These are phyloP conservation scores for Heteromyza rotundicornis DNA, from an alignment of 2,888 invertebrate species.

Conservation along the genomic window DNA sequence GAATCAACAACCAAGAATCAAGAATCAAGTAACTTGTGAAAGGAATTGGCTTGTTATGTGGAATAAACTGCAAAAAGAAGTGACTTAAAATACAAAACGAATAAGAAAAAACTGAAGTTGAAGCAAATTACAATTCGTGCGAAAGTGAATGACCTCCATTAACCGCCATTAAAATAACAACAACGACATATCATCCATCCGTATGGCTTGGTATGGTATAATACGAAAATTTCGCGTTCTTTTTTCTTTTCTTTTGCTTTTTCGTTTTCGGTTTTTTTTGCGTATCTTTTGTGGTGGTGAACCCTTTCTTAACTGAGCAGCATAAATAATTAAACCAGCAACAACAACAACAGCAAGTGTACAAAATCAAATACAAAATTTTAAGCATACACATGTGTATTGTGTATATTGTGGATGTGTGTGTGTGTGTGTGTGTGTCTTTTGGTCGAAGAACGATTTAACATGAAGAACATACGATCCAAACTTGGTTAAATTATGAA, in stretches of 20 bases:
- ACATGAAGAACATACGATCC: neutral
- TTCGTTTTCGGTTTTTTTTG: neutral
- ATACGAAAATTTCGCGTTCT: conserved; percentile 5
- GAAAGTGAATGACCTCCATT: conserved; percentile 64
- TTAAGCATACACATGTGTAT: too few relatives aligned
- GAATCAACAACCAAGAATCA: too few relatives aligned
- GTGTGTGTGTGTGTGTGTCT: too few relatives aligned
- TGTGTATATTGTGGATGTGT: too few relatives aligned
- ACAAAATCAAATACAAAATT: neutral
- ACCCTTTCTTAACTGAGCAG: conserved; percentile 4
- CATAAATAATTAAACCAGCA: conserved; percentile 1
- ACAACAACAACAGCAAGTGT: neutral
- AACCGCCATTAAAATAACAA: conserved; percentile 56
- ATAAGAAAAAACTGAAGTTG: neutral
- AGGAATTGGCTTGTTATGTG: neutral
- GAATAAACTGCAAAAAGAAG: too few relatives aligned
- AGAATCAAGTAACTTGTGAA: neutral
- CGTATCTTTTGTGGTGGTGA: neutral
- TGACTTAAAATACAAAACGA: conserved; percentile 43
- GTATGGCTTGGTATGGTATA: too few relatives aligned
- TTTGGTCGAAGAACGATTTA: neutral
- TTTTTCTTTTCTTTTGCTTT: conserved; percentile 1
- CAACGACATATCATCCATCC: conserved; percentile 1
- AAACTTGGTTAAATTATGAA: neutral
- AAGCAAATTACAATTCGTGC: conserved; percentile 57